Evolutionary conservation across 2,797 vertebrate genomes (phyloP), one percentile per base, ranked within the genome.

Genomic region (Ficedula albicollis): DNA sequence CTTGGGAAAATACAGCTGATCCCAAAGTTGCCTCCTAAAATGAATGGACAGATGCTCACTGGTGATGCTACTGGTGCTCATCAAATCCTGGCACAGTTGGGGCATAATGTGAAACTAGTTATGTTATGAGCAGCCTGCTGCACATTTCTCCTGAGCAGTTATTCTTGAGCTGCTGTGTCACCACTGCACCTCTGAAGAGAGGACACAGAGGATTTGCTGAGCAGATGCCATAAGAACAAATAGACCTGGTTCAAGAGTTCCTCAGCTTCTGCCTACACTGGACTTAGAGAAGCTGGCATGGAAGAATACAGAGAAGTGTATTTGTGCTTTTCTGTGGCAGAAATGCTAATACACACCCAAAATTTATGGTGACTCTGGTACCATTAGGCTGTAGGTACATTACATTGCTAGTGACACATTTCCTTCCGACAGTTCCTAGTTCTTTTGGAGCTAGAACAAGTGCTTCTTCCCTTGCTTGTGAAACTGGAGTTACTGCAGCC

Each of bases 61-160:
- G 4, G 0, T 48, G 34, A 9, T 70, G 74, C 39, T 74, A 0
- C 41, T n/a, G 20, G 27, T 46, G 39, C 56, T 77, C 1, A 0
- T 60, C 49, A 62, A 38, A 66, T 43, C 30, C 48, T 9, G 39
- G 46, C 20, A 17, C 34, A 75, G 21, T 10, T 68, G 62, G 46
- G 11, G 10, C 60, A 8, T 67, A 22, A 38, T 15, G 8, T 60
- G 60, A 63, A 67, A 30, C 17, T 78, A 43, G 29, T 41, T 63
- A 6, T 0, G 25, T 51, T 58, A 8, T 3, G 9, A 17, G 27
- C 38, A 46, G 26, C 1, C 0, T 67, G 18, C 56, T 73, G 39
- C 79, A 62, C 15, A 15, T 67, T 77, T 68, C 52, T 83, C 27
- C 54, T 38, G 41, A 74, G 52, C 16, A 16, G 26, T 84, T 49